A percentile compares a stretch with the other conserved stretches of the same genome.
phyloP scores from a whole-genome alignment of 2,113 vertebrate genomes.

The Epinephelus lanceolatus region DNA sequence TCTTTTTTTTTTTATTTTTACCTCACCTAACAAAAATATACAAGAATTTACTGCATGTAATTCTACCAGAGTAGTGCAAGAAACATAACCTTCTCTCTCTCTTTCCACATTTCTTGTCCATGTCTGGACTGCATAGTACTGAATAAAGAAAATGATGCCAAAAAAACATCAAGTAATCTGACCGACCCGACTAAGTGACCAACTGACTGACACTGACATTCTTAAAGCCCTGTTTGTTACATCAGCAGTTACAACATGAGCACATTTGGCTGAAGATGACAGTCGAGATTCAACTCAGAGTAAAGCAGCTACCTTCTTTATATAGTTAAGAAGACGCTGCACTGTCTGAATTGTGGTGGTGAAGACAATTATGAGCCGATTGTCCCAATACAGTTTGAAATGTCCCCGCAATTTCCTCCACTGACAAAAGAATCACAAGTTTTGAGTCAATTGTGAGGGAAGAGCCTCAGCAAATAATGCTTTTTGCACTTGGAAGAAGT shows the following conservation, averaged over 20 bases:
- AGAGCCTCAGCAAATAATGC: conserved; percentile 36
- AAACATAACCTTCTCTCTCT: background rate
- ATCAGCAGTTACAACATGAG: background rate
- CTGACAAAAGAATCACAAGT: conserved; percentile 47
- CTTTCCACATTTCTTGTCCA: background rate
- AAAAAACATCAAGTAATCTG: background rate
- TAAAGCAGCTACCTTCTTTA: background rate
- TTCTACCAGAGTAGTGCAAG: background rate
- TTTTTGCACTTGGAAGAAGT: conserved; percentile 14
- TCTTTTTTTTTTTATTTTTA: conserved; percentile 10
- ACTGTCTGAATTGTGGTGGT: conserved; percentile 12
- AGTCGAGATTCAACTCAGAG: background rate
- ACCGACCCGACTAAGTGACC: background rate
- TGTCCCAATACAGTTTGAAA: conserved; percentile 40
- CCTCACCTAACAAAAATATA: conserved; percentile 4
- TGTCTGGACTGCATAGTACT: background rate
- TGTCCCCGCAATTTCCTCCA: conserved; percentile 46
- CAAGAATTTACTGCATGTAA: conserved; percentile 4
- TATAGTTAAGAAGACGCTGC: background rate
- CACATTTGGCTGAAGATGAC: background rate
- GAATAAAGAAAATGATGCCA: background rate
- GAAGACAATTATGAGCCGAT: conserved; percentile 33
- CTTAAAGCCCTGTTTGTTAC: background rate
- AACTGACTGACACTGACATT: background rate
- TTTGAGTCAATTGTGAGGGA: conserved; percentile 38